These are phyloP conservation scores for Malacoraja senta DNA, from an alignment of 2,797 vertebrate genomes.

Conservation along the genomic window DNA sequence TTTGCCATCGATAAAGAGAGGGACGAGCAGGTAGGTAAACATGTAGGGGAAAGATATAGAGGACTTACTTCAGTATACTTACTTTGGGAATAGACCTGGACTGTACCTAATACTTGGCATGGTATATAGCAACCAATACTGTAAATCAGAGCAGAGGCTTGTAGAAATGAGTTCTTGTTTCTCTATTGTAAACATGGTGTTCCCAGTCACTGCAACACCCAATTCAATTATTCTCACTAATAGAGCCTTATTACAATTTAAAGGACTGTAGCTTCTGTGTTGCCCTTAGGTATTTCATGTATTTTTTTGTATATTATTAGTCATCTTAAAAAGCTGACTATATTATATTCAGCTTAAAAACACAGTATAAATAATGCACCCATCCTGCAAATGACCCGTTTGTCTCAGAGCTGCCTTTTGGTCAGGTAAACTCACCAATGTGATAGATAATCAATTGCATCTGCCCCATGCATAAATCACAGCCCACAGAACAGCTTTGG, in stretches of 20 bases:
- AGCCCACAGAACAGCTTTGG: neutral
- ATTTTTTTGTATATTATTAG: neutral
- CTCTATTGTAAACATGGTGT: neutral
- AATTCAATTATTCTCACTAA: neutral
- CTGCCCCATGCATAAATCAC: neutral
- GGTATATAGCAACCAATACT: neutral
- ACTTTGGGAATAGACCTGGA: neutral
- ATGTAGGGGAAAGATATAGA: neutral
- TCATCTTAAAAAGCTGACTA: neutral
- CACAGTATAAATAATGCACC: neutral
- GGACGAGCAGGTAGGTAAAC: neutral
- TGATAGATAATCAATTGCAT: neutral
- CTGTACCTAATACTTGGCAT: neutral
- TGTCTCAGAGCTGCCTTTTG: neutral
- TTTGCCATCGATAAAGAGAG: neutral
- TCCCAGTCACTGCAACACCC: neutral
- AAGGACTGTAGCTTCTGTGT: neutral
- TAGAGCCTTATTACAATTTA: neutral
- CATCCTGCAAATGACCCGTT: neutral
- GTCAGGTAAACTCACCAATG: constrained; percentile 22
- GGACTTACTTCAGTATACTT: neutral
- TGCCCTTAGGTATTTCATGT: neutral
- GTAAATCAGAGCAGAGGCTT: neutral
- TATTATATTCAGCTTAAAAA: too few relatives aligned
- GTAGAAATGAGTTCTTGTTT: neutral